Percentiles rank a stretch among this genome's conserved stretches.
These are phyloP conservation scores for Orycteropus afer DNA, from an alignment of 2,113 vertebrate genomes.

Conservation along the genomic window DNA sequence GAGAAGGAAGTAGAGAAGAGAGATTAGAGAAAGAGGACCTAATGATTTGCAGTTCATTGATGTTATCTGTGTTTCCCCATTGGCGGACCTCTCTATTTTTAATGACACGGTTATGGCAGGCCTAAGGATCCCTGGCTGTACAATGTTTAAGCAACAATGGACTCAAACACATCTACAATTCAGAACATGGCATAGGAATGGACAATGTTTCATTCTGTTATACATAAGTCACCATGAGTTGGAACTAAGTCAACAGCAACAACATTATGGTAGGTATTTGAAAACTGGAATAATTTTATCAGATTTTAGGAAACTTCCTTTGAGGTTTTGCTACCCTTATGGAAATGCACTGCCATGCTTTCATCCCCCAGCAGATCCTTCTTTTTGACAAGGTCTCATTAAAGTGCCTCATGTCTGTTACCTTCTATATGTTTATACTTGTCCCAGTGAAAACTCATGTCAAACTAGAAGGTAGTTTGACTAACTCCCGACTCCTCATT, in stretches of 20 bases:
- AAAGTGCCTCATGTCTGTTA: background rate
- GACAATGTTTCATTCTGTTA: background rate
- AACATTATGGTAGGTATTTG: background rate
- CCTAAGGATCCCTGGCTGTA: background rate
- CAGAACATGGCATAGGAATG: background rate
- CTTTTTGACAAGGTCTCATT: background rate
- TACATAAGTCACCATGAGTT: background rate
- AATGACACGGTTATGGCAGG: background rate
- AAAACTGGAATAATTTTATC: background rate
- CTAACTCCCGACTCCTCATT: background rate
- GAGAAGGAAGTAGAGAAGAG: background rate
- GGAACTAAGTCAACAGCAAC: background rate
- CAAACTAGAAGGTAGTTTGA: background rate
- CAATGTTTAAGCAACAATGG: background rate
- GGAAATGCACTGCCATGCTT: fast-evolving
- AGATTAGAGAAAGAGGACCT: background rate
- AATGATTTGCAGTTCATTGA: background rate
- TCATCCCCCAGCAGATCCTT: background rate
- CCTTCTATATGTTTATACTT: background rate
- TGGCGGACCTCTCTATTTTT: background rate
- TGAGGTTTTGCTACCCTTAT: background rate
- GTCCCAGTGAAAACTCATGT: background rate
- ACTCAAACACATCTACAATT: background rate
- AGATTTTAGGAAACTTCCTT: background rate
- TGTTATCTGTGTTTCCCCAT: background rate